phyloP scores from a whole-genome alignment of 2,888 invertebrate species.

The Gortyna flavago region DNA sequence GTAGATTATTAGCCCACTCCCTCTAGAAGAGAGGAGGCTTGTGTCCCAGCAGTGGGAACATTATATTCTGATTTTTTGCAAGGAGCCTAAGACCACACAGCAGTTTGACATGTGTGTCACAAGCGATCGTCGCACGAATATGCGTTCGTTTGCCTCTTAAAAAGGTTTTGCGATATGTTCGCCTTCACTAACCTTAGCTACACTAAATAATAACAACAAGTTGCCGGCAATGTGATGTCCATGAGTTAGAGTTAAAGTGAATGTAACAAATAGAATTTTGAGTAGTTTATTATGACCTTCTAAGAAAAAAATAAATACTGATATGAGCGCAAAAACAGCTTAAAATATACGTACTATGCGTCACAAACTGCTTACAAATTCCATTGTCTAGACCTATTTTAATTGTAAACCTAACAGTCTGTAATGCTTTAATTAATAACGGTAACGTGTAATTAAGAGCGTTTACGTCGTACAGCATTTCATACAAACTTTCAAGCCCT shows the following conservation, averaged over 20 bases:
- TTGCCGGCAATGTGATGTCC: not conserved
- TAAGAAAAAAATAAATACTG: constrained; percentile 23
- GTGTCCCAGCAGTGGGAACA: no score
- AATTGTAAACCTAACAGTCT: not conserved
- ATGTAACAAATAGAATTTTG: constrained; percentile 31
- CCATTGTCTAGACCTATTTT: constrained; percentile 12
- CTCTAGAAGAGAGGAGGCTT: no score
- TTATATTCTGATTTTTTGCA: no score
- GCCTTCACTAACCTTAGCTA: not conserved
- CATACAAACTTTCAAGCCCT: no score
- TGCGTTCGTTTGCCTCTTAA: not conserved
- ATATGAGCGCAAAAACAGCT: constrained; percentile 2
- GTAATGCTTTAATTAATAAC: constrained; percentile 21
- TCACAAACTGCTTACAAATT: constrained; percentile 1
- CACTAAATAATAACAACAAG: not conserved
- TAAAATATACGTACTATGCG: constrained; percentile 9
- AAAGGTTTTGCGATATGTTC: not conserved
- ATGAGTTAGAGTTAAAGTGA: constrained; percentile 36
- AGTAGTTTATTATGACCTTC: constrained; percentile 34
- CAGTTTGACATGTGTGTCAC: not conserved
- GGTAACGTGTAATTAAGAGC: constrained; percentile 4
- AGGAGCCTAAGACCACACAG: not conserved
- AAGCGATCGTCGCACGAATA: not conserved
- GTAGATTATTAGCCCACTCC: no score
- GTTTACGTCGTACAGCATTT: no score